Conservation (phyloP, 1,140 invertebrate genomes). For the Papilio polytes region DNA sequence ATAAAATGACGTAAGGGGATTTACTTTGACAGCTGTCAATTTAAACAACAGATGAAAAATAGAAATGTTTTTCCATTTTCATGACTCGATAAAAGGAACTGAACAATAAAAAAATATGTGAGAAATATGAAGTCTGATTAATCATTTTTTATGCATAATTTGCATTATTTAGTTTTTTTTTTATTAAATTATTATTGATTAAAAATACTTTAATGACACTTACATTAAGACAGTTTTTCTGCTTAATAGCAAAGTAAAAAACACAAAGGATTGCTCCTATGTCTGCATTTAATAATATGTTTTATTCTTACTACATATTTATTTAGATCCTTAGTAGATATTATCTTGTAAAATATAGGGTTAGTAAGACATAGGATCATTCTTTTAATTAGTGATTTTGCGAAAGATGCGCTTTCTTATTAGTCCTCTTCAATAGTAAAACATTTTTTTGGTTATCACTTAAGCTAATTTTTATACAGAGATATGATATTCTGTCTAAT, state of each 20-base stretch:
- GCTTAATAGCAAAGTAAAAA: conserved; percentile 44
- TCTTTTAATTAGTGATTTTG: conserved; percentile 4
- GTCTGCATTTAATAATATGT: not conserved
- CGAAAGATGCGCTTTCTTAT: not conserved
- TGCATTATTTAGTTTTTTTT: not conserved
- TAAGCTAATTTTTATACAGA: too few relatives aligned
- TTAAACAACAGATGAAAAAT: not conserved
- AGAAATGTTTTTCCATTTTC: not conserved
- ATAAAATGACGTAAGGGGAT: not conserved
- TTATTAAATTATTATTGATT: not conserved
- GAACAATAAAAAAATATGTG: not conserved
- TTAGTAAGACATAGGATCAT: conserved; percentile 13
- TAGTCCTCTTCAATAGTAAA: not conserved
- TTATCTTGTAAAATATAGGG: not conserved
- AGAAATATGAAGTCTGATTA: conserved; percentile 50
- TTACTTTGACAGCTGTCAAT: conserved; percentile 1
- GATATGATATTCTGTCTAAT: too few relatives aligned
- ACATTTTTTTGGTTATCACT: too few relatives aligned
- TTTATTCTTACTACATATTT: not conserved
- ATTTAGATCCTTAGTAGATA: not conserved
- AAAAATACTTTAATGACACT: conserved; percentile 8
- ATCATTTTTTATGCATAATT: not conserved
- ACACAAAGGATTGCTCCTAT: conserved; percentile 33
- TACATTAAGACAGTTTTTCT: conserved; percentile 31
- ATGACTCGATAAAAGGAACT: not conserved